Evolutionary conservation across 30 jellyfish, hydroid and myxozoan genomes (phyloP).

Genomic region (Pelagia noctiluca): DNA sequence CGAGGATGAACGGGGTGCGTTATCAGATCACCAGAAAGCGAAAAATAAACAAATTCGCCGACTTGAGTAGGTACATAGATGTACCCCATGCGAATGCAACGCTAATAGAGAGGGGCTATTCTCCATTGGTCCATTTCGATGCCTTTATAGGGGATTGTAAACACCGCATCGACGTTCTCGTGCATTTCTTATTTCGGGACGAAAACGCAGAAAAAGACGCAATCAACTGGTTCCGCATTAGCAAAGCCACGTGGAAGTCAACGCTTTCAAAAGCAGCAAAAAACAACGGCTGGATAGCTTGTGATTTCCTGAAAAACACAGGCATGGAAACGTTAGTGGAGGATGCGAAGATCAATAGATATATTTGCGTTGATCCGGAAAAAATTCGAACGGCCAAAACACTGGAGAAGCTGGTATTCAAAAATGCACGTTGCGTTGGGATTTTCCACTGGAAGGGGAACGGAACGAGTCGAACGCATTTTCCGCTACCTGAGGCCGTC

Average conservation of each 20-base stretch:
- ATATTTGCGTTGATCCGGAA: constrained; percentile 95
- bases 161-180: constrained; percentile 66
- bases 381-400: constrained; percentile 69
- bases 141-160: constrained; percentile 74
- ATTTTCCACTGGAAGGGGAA: constrained; percentile 91
- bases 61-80: constrained; percentile 80
- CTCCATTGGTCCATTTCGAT: constrained; percentile 68
- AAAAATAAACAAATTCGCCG: constrained; percentile 41
- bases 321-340: constrained; percentile 69
- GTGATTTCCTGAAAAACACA: constrained; percentile 72
- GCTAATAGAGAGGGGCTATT: constrained; percentile 84
- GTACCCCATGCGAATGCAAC: constrained; percentile 67
- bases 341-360: constrained; percentile 58
- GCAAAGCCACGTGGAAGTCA: constrained; percentile 33
- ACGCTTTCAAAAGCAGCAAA: constrained; percentile 4
- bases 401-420: constrained; percentile 73
- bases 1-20: constrained; percentile 92
- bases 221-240: constrained; percentile 77
- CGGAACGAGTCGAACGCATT: constrained; percentile 88
- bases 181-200: constrained; percentile 82
- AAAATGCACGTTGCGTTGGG: constrained; percentile 78
- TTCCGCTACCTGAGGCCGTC: constrained; percentile 69
- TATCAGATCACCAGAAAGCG: constrained; percentile 21
- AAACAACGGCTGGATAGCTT: constrained; percentile 68
- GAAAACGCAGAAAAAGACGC: constrained; percentile 56